Conservation (phyloP, 2,797 vertebrate genomes). For the Potorous gilbertii region DNA sequence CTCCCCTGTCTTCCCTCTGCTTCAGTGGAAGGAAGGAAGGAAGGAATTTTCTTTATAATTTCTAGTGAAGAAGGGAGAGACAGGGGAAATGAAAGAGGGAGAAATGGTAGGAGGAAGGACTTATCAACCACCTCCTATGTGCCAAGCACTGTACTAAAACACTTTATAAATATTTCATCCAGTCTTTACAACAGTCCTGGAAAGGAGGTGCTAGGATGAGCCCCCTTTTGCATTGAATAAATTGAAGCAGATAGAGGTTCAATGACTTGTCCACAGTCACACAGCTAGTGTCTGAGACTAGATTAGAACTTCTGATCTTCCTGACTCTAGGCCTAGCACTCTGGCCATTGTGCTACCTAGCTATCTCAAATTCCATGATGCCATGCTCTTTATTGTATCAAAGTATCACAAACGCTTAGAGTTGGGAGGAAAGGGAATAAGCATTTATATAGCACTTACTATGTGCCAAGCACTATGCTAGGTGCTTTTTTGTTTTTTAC, state of each 20-base stretch:
- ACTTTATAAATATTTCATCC: neutral
- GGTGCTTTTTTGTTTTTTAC: neutral
- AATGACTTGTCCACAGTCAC: neutral
- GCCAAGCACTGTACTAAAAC: neutral
- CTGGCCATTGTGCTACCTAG: neutral
- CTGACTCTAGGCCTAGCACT: neutral
- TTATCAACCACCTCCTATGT: neutral
- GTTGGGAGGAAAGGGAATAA: neutral
- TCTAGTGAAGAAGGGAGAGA: too few species aligned
- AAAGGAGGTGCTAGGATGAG: neutral
- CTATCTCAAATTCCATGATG: neutral
- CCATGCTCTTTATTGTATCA: neutral
- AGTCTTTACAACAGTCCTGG: neutral
- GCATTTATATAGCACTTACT: neutral
- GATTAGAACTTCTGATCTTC: neutral
- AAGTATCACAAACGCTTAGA: neutral
- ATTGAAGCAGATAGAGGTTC: neutral
- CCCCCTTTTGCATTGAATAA: neutral
- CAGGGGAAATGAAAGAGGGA: neutral
- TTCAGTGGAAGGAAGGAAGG: too few species aligned
- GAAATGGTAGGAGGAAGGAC: neutral
- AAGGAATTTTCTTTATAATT: too few species aligned
- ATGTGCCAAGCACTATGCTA: neutral
- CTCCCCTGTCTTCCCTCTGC: neutral
- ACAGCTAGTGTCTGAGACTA: neutral